Conservation (phyloP, 2,113 vertebrate species). For the Gallinago paraguaiae region DNA sequence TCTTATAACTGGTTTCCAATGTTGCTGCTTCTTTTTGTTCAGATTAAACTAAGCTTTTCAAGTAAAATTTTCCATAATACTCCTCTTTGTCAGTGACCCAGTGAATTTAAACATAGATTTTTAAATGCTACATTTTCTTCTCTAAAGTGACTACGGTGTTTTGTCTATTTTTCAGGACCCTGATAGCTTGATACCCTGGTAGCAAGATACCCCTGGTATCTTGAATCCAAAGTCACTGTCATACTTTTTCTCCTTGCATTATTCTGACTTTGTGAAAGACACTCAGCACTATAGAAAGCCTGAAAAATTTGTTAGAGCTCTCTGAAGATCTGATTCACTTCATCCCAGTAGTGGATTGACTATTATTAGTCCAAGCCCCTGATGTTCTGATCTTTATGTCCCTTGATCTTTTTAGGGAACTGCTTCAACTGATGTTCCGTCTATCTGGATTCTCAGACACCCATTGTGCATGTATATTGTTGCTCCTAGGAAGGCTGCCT, state of each 20-base stretch:
- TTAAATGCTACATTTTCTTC: not conserved
- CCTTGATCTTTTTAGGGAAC: conserved; percentile 5
- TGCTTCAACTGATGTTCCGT: not conserved
- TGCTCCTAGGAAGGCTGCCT: not conserved
- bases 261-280: conserved; percentile 2
- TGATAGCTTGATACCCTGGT: not conserved
- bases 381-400: not conserved
- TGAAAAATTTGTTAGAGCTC: not conserved
- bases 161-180: not conserved
- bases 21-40: not conserved
- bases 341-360: not conserved
- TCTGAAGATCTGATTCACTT: not conserved
- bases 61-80: not conserved
- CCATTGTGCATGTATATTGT: accelerated
- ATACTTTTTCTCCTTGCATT: not conserved
- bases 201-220: not conserved
- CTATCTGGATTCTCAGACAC: not conserved
- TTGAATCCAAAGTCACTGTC: not conserved
- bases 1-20: not conserved
- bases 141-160: not conserved
- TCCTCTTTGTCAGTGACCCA: not conserved
- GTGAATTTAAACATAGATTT: not conserved
- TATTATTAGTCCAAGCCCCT: conserved; percentile 10
- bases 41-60: not conserved
- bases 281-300: not conserved